Evolutionary conservation across 2,888 invertebrate species (phyloP).

Genomic region (Heliconius aoede): DNA sequence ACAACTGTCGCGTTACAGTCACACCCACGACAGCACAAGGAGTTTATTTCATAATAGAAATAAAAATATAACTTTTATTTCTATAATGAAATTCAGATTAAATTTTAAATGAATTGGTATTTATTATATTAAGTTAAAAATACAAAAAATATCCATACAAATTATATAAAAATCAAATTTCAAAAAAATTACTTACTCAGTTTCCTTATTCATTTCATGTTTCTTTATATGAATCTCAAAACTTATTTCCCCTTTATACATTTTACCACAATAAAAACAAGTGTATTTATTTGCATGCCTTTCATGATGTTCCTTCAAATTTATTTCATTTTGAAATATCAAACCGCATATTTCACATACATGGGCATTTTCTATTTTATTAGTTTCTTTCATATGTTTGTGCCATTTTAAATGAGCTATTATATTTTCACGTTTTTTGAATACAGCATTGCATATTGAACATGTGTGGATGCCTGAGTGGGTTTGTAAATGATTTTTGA

Average conservation of each 20-base stretch:
- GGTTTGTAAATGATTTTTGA: conserved; percentile 61
- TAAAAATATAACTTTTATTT: not conserved
- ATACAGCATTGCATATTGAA: conserved; percentile 63
- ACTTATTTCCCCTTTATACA: conserved; percentile 67
- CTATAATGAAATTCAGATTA: not conserved
- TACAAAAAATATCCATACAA: not conserved
- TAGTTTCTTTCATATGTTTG: conserved; percentile 52
- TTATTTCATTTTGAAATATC: conserved; percentile 56
- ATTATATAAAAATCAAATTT: too few species aligned
- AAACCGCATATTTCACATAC: conserved; percentile 71
- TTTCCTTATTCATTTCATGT: conserved; percentile 62
- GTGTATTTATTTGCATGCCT: conserved; percentile 69
- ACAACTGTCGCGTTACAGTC: too few species aligned
- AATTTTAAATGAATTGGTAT: too few species aligned
- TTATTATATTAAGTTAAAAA: too few species aligned
- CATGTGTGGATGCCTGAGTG: conserved; percentile 68
- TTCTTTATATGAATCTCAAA: conserved; percentile 72
- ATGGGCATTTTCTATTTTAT: conserved; percentile 53
- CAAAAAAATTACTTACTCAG: conserved; percentile 48
- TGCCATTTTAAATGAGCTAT: conserved; percentile 67
- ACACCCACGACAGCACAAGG: too few species aligned
- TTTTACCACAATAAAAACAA: conserved; percentile 72
- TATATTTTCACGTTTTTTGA: conserved; percentile 65
- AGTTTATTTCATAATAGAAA: too few species aligned
- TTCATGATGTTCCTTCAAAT: conserved; percentile 60